Conservation (phyloP, 2,797 vertebrate genomes). For the Masticophis lateralis region DNA sequence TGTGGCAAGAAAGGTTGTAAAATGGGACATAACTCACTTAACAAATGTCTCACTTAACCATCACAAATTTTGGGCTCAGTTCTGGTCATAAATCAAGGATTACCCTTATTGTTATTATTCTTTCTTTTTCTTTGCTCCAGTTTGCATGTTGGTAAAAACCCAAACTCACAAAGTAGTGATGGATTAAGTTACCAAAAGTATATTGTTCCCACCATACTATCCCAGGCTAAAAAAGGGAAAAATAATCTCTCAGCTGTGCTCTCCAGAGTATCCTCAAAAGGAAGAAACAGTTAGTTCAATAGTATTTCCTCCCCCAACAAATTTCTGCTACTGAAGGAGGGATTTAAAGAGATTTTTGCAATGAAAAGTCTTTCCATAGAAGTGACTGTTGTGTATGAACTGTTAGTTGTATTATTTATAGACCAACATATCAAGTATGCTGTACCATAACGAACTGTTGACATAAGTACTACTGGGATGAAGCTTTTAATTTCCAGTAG, state of each 20-base stretch:
- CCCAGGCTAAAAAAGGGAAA: constrained; percentile 35
- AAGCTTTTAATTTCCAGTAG: constrained; percentile 44
- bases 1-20: not conserved
- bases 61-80: not conserved
- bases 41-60: not conserved
- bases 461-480: constrained; percentile 50
- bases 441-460: constrained; percentile 49
- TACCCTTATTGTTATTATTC: not conserved
- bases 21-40: not conserved
- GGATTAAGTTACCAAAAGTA: not conserved
- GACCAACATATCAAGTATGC: constrained; percentile 33
- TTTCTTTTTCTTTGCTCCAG: not conserved
- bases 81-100: not conserved
- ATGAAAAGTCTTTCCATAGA: constrained; percentile 33
- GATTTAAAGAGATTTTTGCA: constrained; percentile 43
- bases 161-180: not conserved
- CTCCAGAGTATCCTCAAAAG: constrained; percentile 37
- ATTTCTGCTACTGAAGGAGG: constrained; percentile 54
- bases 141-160: not conserved
- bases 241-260: constrained; percentile 19
- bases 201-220: not conserved
- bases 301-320: constrained; percentile 38
- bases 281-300: constrained; percentile 47
- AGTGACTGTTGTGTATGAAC: constrained; percentile 4
- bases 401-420: constrained; percentile 44